phyloP scores from a whole-genome alignment of 2,888 invertebrate genomes.

The Dasypolia templi region DNA sequence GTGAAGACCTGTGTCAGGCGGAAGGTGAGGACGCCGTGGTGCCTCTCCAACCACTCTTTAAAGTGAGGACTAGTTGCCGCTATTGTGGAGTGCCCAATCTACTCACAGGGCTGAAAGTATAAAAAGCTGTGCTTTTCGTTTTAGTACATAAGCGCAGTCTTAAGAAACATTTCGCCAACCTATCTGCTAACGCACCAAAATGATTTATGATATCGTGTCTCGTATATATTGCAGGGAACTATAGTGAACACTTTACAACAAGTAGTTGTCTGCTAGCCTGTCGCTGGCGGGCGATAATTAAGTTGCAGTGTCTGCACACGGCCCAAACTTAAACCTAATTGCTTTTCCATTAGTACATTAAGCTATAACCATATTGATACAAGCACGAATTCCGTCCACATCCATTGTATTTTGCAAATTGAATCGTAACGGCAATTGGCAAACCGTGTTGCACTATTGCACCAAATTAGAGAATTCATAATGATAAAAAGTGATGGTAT shows the following conservation, averaged over 20 bases:
- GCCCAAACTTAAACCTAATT: constrained; percentile 34
- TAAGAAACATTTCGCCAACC: neutral
- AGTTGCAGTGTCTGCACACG: constrained; percentile 36
- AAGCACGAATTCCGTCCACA: neutral
- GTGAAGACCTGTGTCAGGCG: no score
- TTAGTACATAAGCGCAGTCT: neutral
- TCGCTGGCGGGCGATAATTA: constrained; percentile 28
- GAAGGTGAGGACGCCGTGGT: no score
- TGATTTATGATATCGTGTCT: constrained; percentile 14
- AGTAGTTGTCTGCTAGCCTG: constrained; percentile 29
- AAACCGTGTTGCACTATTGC: constrained; percentile 61
- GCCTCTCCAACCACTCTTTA: no score
- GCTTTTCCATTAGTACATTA: constrained; percentile 33
- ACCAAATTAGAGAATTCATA: constrained; percentile 63
- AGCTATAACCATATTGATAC: constrained; percentile 20
- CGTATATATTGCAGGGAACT: neutral
- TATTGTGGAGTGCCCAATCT: no score
- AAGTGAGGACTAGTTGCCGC: no score
- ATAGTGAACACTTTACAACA: constrained; percentile 37
- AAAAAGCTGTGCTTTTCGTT: neutral
- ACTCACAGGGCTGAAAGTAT: neutral
- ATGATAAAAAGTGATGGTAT: constrained; percentile 52
- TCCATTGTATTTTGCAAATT: constrained; percentile 27
- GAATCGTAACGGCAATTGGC: constrained; percentile 44
- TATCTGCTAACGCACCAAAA: constrained; percentile 25